Conservation (phyloP, 2,797 vertebrate genomes). For the Epinephelus malabaricus region DNA sequence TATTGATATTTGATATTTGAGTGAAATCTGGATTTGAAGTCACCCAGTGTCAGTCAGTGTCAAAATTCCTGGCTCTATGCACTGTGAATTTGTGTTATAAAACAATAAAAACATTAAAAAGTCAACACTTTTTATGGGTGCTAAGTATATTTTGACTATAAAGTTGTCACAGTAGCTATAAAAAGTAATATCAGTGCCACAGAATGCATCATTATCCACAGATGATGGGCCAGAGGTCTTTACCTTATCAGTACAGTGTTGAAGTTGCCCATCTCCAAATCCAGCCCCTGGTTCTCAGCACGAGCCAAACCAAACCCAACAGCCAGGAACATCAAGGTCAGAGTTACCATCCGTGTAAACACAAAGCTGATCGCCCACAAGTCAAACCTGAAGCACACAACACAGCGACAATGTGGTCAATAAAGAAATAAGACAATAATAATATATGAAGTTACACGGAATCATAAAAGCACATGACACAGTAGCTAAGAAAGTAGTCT, state of each 20-base stretch:
- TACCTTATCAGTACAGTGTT: slow-evolving; percentile 95
- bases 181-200: slow-evolving; percentile 11
- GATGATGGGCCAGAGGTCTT: neutral
- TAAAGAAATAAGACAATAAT: neutral
- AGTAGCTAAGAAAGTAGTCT: neutral
- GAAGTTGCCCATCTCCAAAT: slow-evolving; percentile 93
- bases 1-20: too few relatives aligned
- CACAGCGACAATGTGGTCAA: neutral
- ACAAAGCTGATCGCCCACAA: slow-evolving; percentile 95
- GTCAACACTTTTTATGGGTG: slow-evolving; percentile 2
- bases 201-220: slow-evolving; percentile 7
- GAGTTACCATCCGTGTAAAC: slow-evolving; percentile 92
- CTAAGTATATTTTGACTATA: neutral
- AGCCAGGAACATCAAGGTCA: slow-evolving; percentile 95
- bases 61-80: neutral
- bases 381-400: slow-evolving; percentile 87
- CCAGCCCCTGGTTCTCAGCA: slow-evolving; percentile 90
- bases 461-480: neutral
- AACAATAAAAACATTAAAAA: slow-evolving; percentile 15
- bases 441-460: neutral
- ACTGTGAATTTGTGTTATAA: slow-evolving; percentile 4
- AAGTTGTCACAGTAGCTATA: slow-evolving; percentile 8
- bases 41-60: neutral
- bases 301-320: slow-evolving; percentile 95
- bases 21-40: neutral